phyloP scores from a whole-genome alignment of 2,888 invertebrate genomes.

The Silvanus unidentatus region DNA sequence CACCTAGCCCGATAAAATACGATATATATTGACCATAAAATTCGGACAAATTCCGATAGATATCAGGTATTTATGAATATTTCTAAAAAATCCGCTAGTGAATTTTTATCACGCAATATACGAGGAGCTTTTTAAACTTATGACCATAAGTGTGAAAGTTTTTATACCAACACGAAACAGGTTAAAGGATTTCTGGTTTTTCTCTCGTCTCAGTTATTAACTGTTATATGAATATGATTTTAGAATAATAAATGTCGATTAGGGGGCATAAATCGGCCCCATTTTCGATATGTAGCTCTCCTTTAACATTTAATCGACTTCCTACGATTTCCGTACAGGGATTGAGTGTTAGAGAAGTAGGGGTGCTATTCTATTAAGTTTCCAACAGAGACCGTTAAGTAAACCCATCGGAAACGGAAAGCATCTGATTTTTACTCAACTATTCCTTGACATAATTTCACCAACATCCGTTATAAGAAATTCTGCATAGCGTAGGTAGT shows the following conservation, averaged over 20 bases:
- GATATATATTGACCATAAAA: no score
- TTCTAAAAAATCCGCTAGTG: no score
- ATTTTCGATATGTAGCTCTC: constrained; percentile 17
- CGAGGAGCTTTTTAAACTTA: no score
- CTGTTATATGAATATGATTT: no score
- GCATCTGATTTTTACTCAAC: constrained; percentile 19
- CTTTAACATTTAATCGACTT: constrained; percentile 33
- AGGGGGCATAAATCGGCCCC: neutral
- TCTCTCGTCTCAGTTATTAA: no score
- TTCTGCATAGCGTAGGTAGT: constrained; percentile 5
- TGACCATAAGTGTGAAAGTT: no score
- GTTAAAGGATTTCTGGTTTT: no score
- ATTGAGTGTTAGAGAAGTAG: constrained; percentile 22
- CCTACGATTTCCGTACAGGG: constrained; percentile 28
- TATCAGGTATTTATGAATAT: no score
- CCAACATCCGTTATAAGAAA: constrained; percentile 17
- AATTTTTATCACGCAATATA: no score
- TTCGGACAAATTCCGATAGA: no score
- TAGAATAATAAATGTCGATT: neutral
- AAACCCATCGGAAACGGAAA: constrained; percentile 25
- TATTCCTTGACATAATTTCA: constrained; percentile 22
- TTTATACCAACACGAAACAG: no score
- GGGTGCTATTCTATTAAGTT: constrained; percentile 29
- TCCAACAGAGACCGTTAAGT: constrained; percentile 24
- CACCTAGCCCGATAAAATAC: no score